Evolutionary conservation across 2,113 vertebrate species (phyloP).

Genomic region (Tragelaphus buxtoni): DNA sequence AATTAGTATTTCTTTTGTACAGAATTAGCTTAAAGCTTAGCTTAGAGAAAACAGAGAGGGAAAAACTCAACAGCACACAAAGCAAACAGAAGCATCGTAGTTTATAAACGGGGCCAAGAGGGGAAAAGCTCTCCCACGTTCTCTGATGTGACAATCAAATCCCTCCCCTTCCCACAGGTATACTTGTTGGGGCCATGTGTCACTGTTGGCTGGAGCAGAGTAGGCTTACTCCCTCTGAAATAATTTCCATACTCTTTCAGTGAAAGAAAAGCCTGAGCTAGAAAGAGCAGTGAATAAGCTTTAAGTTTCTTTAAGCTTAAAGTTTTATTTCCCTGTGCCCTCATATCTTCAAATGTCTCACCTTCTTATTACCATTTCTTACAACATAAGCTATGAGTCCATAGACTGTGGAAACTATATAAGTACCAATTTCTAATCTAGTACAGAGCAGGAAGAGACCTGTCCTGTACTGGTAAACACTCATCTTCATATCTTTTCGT

Average conservation of each 20-base stretch:
- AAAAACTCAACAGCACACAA: constrained; percentile 41
- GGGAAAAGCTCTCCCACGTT: background rate
- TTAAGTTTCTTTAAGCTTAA: background rate
- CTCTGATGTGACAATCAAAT: background rate
- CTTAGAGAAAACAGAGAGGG: constrained; percentile 30
- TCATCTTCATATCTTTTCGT: background rate
- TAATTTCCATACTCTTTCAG: background rate
- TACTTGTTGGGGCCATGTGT: background rate
- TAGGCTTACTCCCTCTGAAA: background rate
- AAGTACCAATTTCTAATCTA: constrained; percentile 4
- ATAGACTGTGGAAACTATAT: background rate
- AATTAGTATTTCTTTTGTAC: constrained; percentile 46
- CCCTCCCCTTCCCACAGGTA: background rate
- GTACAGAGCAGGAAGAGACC: background rate
- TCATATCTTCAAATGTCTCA: background rate
- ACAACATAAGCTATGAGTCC: background rate
- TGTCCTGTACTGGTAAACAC: background rate
- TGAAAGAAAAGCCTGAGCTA: constrained; percentile 24
- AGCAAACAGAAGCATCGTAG: constrained; percentile 18
- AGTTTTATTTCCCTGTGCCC: background rate
- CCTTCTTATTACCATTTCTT: background rate
- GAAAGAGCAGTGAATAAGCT: background rate
- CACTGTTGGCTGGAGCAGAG: background rate
- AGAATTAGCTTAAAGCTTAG: constrained; percentile 47
- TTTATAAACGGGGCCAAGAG: background rate